Conservation (phyloP, 35 echinoderm and acorn worm species). For the Nesometra sesokonis region DNA sequence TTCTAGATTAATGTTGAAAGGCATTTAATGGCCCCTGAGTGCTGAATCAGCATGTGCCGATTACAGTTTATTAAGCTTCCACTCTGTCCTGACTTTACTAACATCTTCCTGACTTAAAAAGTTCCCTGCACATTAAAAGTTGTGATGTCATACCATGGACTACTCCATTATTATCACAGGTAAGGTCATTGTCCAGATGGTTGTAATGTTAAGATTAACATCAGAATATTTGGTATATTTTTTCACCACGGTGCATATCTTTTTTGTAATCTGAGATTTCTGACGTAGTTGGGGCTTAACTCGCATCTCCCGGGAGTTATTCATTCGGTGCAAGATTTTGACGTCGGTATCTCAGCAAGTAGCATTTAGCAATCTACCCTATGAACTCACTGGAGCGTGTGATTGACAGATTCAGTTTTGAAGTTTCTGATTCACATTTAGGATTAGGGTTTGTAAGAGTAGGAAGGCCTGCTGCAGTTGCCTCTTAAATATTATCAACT, state of each 20-base stretch:
- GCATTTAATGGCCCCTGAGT: background rate
- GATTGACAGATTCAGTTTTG: background rate
- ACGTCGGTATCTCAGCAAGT: background rate
- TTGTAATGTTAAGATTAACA: background rate
- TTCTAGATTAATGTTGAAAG: background rate
- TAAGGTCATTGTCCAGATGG: background rate
- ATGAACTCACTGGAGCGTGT: background rate
- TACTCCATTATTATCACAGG: background rate
- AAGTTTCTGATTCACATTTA: background rate
- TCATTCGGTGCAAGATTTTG: background rate
- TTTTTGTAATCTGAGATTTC: background rate
- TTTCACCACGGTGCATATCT: background rate
- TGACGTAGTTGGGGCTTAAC: background rate
- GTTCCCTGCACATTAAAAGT: too few relatives aligned
- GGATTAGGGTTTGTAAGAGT: background rate
- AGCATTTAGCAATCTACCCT: background rate
- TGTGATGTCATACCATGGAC: background rate
- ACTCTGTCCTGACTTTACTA: background rate
- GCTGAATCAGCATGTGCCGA: background rate
- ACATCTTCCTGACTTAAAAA: background rate
- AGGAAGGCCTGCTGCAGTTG: background rate
- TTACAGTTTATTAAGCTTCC: background rate
- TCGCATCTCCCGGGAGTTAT: background rate
- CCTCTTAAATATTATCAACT: background rate
- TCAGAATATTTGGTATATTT: background rate